Evolutionary conservation across 2,113 vertebrate species (phyloP).

Genomic region (Paramormyrops kingsleyae): DNA sequence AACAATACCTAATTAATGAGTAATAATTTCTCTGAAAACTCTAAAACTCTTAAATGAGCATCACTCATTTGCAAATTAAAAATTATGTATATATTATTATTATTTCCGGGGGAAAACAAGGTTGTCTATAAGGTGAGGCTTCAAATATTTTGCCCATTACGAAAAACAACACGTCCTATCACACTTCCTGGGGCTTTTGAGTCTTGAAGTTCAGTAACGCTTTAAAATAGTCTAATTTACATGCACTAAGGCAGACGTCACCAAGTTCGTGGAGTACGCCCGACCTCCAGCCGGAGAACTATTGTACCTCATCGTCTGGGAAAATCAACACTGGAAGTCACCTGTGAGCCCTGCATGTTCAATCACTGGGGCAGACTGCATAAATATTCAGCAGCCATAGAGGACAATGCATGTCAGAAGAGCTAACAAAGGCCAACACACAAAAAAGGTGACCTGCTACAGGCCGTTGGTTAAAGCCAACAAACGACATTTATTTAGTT

Average conservation of each 20-base stretch:
- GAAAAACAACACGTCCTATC: not conserved
- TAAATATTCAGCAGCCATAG: not conserved
- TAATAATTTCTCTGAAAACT: not conserved
- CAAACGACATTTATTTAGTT: not conserved
- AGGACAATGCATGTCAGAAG: not conserved
- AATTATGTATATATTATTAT: not conserved
- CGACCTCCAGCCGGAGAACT: not conserved
- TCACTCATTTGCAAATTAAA: not conserved
- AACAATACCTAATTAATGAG: not conserved
- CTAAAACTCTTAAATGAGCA: not conserved
- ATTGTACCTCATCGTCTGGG: not conserved
- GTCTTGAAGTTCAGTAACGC: not conserved
- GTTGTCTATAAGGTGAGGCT: not conserved
- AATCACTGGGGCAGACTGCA: not conserved
- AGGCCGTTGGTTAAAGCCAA: not conserved
- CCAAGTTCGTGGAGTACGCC: not conserved
- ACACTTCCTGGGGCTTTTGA: not conserved
- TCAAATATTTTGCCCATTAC: not conserved
- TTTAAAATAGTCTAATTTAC: not conserved
- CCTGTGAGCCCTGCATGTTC: not conserved
- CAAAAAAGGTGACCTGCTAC: not conserved
- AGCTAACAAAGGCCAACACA: not conserved
- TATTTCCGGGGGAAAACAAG: not conserved
- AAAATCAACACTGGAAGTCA: not conserved
- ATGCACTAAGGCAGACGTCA: not conserved